Evolutionary conservation across 2,797 vertebrate genomes (phyloP), one percentile per base, ranked within the genome.

Genomic region (Antrozous pallidus): DNA sequence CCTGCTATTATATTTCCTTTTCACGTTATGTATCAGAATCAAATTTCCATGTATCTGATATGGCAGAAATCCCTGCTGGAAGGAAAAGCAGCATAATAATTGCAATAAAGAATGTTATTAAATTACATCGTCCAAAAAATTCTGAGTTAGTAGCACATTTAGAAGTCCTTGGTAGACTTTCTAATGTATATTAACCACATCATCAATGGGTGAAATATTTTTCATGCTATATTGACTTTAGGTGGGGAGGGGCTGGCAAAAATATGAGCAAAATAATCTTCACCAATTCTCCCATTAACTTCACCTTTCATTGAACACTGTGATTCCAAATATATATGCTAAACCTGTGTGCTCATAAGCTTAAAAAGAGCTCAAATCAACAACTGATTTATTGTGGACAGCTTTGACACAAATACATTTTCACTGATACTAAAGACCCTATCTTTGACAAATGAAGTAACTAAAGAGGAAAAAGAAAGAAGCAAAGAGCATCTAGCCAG

Each of bases 171-270:
- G 77, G 54, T 67, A 85, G 69, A 84, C 87, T 89, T 92, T 81
- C 31, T 49, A 78, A 47, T 74, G 45, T 89, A 42, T 96, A 94
- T 95, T 69, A 92, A 97, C 93, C 90, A 56, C 8, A 87, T 85
- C 45, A 92, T 89, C 93, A 96, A 67, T 58, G 82, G 38, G 47
- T 93, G 94, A 96, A 96, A 96, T 97, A 90, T 95, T 96, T 96
- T 97, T 90, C 85, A 75, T 47, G 51, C 69, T 96, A 94, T 94
- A 95, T 71, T 95, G 93, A 96, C 58, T 92, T 96, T 90, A 58
- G 79, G 38, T 86, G 33, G 26, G 22, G 16, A 94, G 5, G 11
- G 49, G 65, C 73, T 49, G 14, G 84, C 49, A 95, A 74, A 84
- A 91, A 67, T 33, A 6, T 33, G 63, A 63, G 61, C 16, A 80